phyloP scores from a whole-genome alignment of 2,113 vertebrate genomes.

The Addax nasomaculatus region DNA sequence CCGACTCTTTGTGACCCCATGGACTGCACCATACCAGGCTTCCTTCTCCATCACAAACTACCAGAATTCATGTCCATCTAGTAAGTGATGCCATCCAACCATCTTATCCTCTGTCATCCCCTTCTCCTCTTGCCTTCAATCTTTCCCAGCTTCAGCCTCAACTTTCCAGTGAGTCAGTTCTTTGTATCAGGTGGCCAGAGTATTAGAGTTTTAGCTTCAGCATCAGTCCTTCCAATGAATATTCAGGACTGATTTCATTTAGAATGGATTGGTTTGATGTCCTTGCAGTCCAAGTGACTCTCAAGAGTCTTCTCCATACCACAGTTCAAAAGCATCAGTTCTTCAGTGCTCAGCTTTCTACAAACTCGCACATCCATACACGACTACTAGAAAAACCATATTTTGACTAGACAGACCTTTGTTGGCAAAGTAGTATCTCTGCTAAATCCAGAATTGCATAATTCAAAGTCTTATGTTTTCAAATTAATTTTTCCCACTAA shows the following conservation, averaged over 20 bases:
- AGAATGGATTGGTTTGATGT: not conserved
- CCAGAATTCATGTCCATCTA: not conserved
- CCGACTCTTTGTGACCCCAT: rapidly evolving
- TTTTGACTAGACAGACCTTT: not conserved
- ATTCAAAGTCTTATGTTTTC: not conserved
- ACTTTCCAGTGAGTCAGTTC: not conserved
- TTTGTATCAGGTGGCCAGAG: not conserved
- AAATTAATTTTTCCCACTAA: not conserved
- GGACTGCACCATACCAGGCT: not conserved
- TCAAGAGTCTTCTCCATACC: not conserved
- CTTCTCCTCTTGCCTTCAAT: not conserved
- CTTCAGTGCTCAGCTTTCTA: not conserved
- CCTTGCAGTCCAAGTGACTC: not conserved
- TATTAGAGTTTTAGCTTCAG: not conserved
- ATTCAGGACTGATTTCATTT: not conserved
- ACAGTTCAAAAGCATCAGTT: not conserved
- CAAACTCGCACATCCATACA: not conserved
- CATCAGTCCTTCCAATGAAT: not conserved
- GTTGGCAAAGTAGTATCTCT: not conserved
- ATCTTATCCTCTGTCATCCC: not conserved
- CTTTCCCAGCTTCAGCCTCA: not conserved
- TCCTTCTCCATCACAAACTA: not conserved
- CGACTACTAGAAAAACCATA: not conserved
- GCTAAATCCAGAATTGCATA: not conserved
- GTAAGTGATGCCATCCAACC: not conserved